Evolutionary conservation across 2,113 vertebrate species (phyloP).

Genomic region (Poeciliopsis occidentalis): DNA sequence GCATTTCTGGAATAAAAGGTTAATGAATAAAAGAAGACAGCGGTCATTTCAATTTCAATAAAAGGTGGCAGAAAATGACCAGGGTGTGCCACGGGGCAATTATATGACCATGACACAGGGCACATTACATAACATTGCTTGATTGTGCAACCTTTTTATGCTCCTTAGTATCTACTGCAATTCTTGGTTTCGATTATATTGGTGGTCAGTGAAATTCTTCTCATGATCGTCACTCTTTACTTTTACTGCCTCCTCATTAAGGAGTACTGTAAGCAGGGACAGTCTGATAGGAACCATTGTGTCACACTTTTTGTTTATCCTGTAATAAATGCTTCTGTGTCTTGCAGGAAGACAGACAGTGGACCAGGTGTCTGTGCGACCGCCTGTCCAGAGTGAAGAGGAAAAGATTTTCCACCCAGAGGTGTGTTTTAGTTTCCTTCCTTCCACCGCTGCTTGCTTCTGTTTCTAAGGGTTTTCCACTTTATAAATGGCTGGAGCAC

Average conservation of each 20-base stretch:
- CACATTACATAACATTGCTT: constrained; percentile 10
- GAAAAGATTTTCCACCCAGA: constrained; percentile 39
- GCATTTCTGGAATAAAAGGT: neutral
- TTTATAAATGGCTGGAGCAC: neutral
- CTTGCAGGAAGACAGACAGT: constrained; percentile 77
- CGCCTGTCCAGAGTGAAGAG: constrained; percentile 67
- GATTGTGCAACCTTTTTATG: constrained; percentile 8
- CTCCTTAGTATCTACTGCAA: neutral
- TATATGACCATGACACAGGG: constrained; percentile 28
- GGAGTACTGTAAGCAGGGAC: constrained; percentile 2
- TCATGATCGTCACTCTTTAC: neutral
- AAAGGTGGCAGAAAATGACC: constrained; percentile 12
- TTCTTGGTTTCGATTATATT: neutral
- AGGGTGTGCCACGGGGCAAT: constrained; percentile 27
- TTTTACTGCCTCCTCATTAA: constrained; percentile 5
- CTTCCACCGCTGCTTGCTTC: neutral
- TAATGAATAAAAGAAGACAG: neutral
- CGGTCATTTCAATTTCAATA: neutral
- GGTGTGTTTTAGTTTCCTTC: constrained; percentile 48
- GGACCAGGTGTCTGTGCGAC: constrained; percentile 81
- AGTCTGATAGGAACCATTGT: constrained; percentile 6
- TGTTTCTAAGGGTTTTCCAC: neutral
- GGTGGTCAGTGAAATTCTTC: constrained; percentile 7
- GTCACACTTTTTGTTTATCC: constrained; percentile 3
- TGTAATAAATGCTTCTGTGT: constrained; percentile 16